Conservation (phyloP, 1,140 invertebrate species). For the Amyelois transitella region DNA sequence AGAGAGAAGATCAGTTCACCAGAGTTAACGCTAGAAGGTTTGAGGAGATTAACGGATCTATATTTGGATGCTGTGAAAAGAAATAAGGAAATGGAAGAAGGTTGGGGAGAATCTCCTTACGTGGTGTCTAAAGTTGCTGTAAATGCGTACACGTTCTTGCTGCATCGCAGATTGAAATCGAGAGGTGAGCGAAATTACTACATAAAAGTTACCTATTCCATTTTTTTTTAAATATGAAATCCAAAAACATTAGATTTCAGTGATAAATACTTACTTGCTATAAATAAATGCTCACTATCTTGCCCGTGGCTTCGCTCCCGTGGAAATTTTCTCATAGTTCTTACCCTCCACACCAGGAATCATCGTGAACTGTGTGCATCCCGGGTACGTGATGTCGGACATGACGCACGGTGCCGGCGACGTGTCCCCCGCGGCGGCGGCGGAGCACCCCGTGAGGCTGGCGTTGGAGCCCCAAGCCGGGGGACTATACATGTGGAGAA, state of each 20-base stretch:
- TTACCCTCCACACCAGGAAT: slow-evolving; percentile 74
- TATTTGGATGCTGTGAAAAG: slow-evolving; percentile 76
- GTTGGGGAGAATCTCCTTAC: slow-evolving; percentile 74
- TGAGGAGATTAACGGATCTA: slow-evolving; percentile 76
- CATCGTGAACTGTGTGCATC: slow-evolving; percentile 80
- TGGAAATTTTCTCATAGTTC: no score
- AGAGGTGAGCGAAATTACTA: slow-evolving; percentile 68
- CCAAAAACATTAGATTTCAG: no score
- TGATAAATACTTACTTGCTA: no score
- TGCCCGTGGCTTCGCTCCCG: no score
- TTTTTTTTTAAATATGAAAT: no score
- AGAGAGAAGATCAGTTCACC: slow-evolving; percentile 70
- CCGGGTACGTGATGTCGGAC: slow-evolving; percentile 83
- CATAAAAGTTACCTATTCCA: no score
- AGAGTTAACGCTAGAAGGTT: slow-evolving; percentile 73
- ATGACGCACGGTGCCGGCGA: slow-evolving; percentile 81
- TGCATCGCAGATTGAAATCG: slow-evolving; percentile 33
- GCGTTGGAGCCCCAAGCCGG: slow-evolving; percentile 25
- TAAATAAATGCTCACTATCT: no score
- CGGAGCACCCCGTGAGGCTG: slow-evolving; percentile 23
- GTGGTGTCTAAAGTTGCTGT: slow-evolving; percentile 84
- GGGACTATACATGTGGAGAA: slow-evolving; percentile 50
- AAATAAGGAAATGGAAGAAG: slow-evolving; percentile 47
- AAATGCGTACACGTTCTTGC: slow-evolving; percentile 63
- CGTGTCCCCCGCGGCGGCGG: slow-evolving; percentile 78